These are phyloP conservation scores for Spinus pinus DNA, from an alignment of 2,797 vertebrate genomes.

Conservation along the genomic window DNA sequence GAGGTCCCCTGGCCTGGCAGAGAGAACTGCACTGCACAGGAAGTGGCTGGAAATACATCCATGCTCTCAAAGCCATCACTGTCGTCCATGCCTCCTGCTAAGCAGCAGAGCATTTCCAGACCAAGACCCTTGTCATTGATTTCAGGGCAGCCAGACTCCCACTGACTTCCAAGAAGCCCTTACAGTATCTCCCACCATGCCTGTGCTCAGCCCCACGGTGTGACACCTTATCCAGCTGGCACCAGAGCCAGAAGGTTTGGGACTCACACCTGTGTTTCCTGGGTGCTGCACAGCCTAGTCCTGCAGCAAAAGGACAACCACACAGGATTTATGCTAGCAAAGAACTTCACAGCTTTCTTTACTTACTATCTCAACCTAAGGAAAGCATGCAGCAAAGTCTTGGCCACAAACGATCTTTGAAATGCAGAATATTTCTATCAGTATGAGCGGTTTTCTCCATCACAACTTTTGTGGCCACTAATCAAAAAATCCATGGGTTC, in stretches of 20 bases:
- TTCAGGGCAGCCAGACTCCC: not conserved
- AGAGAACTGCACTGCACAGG: not conserved
- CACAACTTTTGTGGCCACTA: not conserved
- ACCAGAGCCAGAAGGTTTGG: not conserved
- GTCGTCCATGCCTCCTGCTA: fast-evolving
- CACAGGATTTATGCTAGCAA: not conserved
- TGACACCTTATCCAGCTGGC: not conserved
- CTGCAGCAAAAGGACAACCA: not conserved
- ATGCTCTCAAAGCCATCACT: not conserved
- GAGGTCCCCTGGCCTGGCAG: not conserved
- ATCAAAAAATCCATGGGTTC: not conserved
- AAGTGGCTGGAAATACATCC: not conserved
- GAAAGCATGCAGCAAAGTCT: not conserved
- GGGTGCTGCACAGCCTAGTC: not conserved
- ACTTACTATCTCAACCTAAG: not conserved
- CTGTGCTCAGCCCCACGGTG: not conserved
- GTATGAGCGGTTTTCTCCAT: not conserved
- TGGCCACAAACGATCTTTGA: not conserved
- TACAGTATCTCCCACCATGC: not conserved
- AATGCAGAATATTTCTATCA: not conserved
- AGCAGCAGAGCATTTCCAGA: not conserved
- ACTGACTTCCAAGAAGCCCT: not conserved
- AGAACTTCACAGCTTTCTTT: not conserved
- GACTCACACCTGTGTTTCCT: not conserved
- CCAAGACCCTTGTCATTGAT: not conserved